A percentile compares a stretch with the other conserved stretches of the same genome.
Evolutionary conservation across 2,888 invertebrate species (phyloP).

Genomic region (Parnassius mnemosyne): DNA sequence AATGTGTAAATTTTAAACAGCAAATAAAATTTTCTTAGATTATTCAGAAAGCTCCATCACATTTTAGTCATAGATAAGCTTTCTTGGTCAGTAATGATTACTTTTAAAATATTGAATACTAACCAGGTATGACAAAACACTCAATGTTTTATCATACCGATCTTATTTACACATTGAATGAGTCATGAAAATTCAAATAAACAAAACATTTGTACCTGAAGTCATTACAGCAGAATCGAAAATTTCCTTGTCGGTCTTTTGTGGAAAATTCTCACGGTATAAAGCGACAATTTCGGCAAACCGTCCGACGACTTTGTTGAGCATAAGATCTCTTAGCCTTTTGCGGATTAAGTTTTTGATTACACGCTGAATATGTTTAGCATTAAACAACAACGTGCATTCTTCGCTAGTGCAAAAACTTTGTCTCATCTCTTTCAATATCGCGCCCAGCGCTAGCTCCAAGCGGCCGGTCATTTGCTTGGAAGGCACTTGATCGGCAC

Average conservation of each 20-base stretch:
- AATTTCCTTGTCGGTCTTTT: conserved; percentile 49
- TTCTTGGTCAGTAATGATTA: conserved; percentile 8
- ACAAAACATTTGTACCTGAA: conserved; percentile 24
- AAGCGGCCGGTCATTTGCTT: conserved; percentile 56
- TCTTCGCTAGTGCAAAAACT: conserved; percentile 27
- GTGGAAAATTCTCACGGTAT: conserved; percentile 51
- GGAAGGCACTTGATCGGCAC: conserved; percentile 43
- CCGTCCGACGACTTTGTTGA: conserved; percentile 48
- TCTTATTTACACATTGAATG: background rate
- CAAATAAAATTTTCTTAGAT: too few relatives aligned
- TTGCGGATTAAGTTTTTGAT: conserved; percentile 58
- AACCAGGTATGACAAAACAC: conserved; percentile 1
- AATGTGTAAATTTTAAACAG: too few relatives aligned
- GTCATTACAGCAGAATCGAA: conserved; percentile 38
- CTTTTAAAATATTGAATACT: background rate
- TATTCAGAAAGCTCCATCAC: too few relatives aligned
- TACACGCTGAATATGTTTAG: conserved; percentile 14
- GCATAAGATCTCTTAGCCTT: conserved; percentile 53
- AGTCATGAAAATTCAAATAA: conserved; percentile 9
- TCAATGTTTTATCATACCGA: background rate
- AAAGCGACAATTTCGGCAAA: conserved; percentile 38
- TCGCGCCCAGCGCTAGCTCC: conserved; percentile 57
- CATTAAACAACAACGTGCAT: conserved; percentile 29
- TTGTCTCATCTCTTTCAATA: conserved; percentile 53
- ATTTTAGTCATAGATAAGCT: background rate